Percentiles rank a stretch among this genome's conserved stretches.
Evolutionary conservation across 2,888 invertebrate species (phyloP).

Genomic region (Criorhina ranunculi): DNA sequence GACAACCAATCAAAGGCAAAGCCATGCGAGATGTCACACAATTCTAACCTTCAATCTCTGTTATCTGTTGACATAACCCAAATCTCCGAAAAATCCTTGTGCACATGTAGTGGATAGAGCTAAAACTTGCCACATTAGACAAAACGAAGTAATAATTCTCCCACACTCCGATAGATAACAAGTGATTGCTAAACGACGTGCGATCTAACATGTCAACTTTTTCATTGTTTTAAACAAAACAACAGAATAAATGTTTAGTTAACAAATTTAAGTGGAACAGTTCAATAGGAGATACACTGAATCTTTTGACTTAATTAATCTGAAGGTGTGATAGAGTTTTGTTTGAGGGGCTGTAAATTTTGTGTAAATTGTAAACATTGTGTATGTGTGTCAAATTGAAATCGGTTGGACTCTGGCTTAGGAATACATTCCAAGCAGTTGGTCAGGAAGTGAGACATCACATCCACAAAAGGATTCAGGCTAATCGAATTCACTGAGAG

Average conservation of each 20-base stretch:
- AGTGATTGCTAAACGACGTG: conserved; percentile 21
- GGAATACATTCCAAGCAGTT: too few relatives aligned
- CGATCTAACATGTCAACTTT: conserved; percentile 22
- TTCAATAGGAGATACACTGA: neutral
- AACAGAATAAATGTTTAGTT: neutral
- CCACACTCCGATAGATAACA: conserved; percentile 33
- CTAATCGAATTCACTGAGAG: too few relatives aligned
- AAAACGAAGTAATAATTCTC: conserved; percentile 12
- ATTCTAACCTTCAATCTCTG: conserved; percentile 3
- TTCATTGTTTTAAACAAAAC: conserved; percentile 1
- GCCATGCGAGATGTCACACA: neutral
- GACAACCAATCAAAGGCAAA: neutral
- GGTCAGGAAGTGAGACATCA: too few relatives aligned
- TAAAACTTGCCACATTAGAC: conserved; percentile 11
- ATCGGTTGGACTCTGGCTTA: too few relatives aligned
- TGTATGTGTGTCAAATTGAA: too few relatives aligned
- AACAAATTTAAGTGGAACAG: conserved; percentile 11
- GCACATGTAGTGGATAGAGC: neutral
- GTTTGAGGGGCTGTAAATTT: too few relatives aligned
- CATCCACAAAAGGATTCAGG: too few relatives aligned
- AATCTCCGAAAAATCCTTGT: conserved; percentile 37
- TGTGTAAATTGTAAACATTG: too few relatives aligned
- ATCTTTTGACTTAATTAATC: neutral
- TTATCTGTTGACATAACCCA: conserved; percentile 25
- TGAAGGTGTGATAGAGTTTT: neutral